These are phyloP conservation scores for Coleophora flavipennella DNA, from an alignment of 2,888 invertebrate genomes.

Conservation along the genomic window DNA sequence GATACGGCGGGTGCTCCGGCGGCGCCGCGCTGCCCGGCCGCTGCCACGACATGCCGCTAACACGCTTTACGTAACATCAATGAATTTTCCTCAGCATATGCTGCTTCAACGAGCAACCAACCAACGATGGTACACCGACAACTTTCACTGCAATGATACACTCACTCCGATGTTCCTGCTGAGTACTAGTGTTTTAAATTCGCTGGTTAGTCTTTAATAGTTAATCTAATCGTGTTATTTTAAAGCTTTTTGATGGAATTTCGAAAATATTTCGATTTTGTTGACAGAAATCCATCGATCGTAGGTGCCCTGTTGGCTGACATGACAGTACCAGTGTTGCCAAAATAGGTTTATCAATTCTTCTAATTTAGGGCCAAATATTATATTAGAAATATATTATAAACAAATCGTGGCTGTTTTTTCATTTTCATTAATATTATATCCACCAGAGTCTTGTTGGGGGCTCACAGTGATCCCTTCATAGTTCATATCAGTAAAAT, in stretches of 20 bases:
- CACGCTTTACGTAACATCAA: conserved; percentile 63
- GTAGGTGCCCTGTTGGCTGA: conserved; percentile 70
- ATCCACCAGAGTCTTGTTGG: too few species aligned
- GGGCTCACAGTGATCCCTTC: too few species aligned
- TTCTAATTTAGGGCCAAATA: too few species aligned
- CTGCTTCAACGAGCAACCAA: conserved; percentile 40
- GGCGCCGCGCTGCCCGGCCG: conserved; percentile 40
- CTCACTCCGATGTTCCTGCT: not conserved
- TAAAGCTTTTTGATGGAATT: conserved; percentile 16
- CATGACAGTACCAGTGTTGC: conserved; percentile 34
- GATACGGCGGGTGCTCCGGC: conserved; percentile 34
- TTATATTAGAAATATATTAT: too few species aligned
- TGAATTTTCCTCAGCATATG: conserved; percentile 45
- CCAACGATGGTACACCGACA: conserved; percentile 38
- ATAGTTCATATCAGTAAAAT: too few species aligned
- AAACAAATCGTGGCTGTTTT: too few species aligned
- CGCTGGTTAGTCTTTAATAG: too few species aligned
- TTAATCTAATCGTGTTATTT: too few species aligned
- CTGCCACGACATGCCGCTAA: conserved; percentile 64
- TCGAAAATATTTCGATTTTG: conserved; percentile 45
- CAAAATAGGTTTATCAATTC: conserved; percentile 16
- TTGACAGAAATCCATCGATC: conserved; percentile 69
- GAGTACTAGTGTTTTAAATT: not conserved
- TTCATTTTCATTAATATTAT: too few species aligned
- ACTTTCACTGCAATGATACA: conserved; percentile 50